phyloP scores from a whole-genome alignment of 1,140 invertebrate genomes.

The Drosophila azteca region DNA sequence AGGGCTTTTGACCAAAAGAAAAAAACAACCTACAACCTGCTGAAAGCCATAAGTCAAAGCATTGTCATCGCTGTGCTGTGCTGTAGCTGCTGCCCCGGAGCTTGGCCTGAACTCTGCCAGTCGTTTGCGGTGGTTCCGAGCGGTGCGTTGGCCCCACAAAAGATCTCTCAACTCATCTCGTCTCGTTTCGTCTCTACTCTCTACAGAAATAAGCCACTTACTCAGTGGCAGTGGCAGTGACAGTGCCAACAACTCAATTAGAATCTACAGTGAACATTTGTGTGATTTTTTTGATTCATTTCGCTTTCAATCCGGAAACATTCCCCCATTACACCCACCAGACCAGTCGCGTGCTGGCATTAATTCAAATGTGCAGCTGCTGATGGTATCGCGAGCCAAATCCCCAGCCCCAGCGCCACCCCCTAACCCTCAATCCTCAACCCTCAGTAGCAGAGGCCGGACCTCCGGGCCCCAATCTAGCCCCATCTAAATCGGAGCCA shows the following conservation, averaged over 20 bases:
- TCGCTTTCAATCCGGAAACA: slow-evolving; percentile 41
- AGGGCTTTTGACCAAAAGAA: slow-evolving; percentile 45
- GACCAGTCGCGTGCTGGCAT: slow-evolving; percentile 51
- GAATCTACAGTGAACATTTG: slow-evolving; percentile 52
- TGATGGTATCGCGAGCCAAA: slow-evolving; percentile 57
- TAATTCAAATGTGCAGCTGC: slow-evolving; percentile 58
- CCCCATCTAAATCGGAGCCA: slow-evolving; percentile 14
- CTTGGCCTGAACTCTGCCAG: slow-evolving; percentile 74
- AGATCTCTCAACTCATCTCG: slow-evolving; percentile 28
- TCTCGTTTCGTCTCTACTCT: neutral
- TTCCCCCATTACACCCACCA: slow-evolving; percentile 15
- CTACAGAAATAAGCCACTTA: slow-evolving; percentile 19
- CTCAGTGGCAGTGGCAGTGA: too few species aligned
- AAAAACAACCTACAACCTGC: slow-evolving; percentile 15
- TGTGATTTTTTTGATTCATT: slow-evolving; percentile 36
- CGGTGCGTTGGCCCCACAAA: slow-evolving; percentile 52
- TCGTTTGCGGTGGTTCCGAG: slow-evolving; percentile 67
- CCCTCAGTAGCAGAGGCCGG: neutral
- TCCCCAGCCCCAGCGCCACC: neutral
- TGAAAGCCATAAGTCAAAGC: slow-evolving; percentile 60
- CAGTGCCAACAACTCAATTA: slow-evolving; percentile 44
- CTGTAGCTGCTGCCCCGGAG: slow-evolving; percentile 11
- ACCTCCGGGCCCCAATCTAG: too few species aligned
- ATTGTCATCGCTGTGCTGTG: slow-evolving; percentile 36
- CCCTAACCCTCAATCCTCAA: neutral